These are phyloP conservation scores for Cephus nigrinus DNA, from an alignment of 2,888 invertebrate species.

Conservation along the genomic window DNA sequence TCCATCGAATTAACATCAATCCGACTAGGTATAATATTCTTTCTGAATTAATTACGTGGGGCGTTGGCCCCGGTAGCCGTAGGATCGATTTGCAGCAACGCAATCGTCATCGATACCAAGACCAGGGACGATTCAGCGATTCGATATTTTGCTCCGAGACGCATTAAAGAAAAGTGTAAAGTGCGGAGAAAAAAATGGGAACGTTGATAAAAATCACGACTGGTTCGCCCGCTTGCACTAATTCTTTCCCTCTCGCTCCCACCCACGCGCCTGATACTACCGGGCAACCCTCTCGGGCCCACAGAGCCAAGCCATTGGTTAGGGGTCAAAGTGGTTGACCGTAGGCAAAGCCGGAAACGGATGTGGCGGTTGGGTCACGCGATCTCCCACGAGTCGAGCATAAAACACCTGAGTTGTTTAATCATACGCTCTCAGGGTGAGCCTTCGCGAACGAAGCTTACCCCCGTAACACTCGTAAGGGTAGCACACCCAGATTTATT, in stretches of 20 bases:
- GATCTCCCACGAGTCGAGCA: conserved; percentile 52
- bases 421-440: conserved; percentile 52
- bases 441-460: conserved; percentile 26
- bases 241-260: conserved; percentile 13
- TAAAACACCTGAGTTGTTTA: conserved; percentile 64
- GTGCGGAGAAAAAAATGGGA: conserved; percentile 11
- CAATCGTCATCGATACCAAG: not conserved
- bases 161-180: conserved; percentile 2
- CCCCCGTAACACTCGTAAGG: not conserved
- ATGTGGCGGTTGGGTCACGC: conserved; percentile 64
- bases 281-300: conserved; percentile 36
- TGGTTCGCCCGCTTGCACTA: conserved; percentile 14
- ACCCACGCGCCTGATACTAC: conserved; percentile 36
- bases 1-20: conserved; percentile 16
- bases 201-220: conserved; percentile 13
- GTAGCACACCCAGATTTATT: conserved; percentile 16
- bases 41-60: conserved; percentile 5
- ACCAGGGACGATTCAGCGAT: no score
- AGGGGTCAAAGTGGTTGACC: conserved; percentile 53
- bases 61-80: not conserved
- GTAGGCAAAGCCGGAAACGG: conserved; percentile 60
- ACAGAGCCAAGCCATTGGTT: conserved; percentile 48
- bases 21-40: conserved; percentile 13
- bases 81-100: not conserved
- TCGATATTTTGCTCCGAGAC: conserved; percentile 8